These are phyloP conservation scores for Tokudaia muenninki DNA, from an alignment of 2,797 vertebrate species.

Conservation along the genomic window DNA sequence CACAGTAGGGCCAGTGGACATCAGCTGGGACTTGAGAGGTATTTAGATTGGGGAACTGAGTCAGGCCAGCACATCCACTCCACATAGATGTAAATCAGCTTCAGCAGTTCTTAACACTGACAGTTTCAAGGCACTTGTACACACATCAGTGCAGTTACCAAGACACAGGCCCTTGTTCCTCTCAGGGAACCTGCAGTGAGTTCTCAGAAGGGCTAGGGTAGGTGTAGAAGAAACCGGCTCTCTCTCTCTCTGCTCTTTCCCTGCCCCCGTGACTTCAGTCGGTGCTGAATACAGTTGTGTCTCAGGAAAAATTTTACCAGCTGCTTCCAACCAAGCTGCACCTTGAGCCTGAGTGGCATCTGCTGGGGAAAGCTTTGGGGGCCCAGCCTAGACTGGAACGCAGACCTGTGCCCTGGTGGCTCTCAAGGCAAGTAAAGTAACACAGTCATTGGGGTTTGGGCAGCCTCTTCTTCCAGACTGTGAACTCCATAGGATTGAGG, in stretches of 20 bases:
- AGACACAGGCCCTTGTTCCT: not conserved
- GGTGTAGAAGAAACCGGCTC: too few relatives aligned
- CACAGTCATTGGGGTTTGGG: not conserved
- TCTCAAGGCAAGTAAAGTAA: too few relatives aligned
- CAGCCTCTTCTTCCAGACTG: not conserved
- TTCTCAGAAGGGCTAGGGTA: not conserved
- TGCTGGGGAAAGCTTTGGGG: not conserved
- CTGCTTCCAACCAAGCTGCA: not conserved
- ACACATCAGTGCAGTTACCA: rapidly evolving
- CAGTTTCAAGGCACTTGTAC: not conserved
- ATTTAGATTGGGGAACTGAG: rapidly evolving
- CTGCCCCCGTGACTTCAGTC: not conserved
- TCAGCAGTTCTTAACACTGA: not conserved
- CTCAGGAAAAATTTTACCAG: not conserved
- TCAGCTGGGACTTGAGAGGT: not conserved
- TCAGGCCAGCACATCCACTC: not conserved
- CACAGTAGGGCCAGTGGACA: too few relatives aligned
- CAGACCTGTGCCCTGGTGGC: not conserved
- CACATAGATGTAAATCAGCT: not conserved
- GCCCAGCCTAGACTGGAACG: not conserved
- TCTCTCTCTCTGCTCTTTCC: not conserved
- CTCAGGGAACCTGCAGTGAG: not conserved
- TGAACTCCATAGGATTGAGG: too few relatives aligned
- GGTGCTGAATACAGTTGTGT: not conserved
- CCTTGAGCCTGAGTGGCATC: not conserved